A percentile compares a stretch with the other conserved stretches of the same genome.
Evolutionary conservation across 2,797 vertebrate genomes (phyloP).

Genomic region (Pelochelys cantorii): DNA sequence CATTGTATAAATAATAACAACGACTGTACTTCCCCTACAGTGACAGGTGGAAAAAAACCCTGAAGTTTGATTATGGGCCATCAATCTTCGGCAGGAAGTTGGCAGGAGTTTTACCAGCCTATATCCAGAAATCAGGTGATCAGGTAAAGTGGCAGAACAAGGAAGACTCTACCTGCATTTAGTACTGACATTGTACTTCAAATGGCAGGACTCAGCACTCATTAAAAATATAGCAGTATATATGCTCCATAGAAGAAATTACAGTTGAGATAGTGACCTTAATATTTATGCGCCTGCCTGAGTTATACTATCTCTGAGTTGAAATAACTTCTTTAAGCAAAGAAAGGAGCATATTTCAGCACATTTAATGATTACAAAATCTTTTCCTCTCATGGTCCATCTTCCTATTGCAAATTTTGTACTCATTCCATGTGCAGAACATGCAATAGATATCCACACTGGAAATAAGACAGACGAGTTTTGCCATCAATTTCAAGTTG

Average conservation of each 20-base stretch:
- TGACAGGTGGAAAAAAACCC: background rate
- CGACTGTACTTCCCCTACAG: background rate
- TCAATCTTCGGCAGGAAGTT: background rate
- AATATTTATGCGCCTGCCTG: fast-evolving
- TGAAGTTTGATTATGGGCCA: background rate
- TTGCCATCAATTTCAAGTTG: background rate
- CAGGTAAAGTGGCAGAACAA: background rate
- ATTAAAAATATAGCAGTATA: background rate
- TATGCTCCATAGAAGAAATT: background rate
- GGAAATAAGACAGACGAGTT: background rate
- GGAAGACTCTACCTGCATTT: background rate
- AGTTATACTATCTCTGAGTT: background rate
- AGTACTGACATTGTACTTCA: background rate
- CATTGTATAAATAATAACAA: conserved; percentile 14
- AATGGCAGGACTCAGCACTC: background rate
- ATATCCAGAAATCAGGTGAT: fast-evolving
- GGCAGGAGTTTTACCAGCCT: fast-evolving
- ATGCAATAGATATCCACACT: fast-evolving
- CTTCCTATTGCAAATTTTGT: fast-evolving
- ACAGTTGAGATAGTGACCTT: background rate
- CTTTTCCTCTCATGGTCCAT: fast-evolving
- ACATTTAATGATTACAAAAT: background rate
- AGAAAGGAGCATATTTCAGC: background rate
- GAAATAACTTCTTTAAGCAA: background rate
- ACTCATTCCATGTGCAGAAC: background rate